These are phyloP conservation scores for Clarias gariepinus DNA, from an alignment of 2,113 vertebrate species.

Conservation along the genomic window DNA sequence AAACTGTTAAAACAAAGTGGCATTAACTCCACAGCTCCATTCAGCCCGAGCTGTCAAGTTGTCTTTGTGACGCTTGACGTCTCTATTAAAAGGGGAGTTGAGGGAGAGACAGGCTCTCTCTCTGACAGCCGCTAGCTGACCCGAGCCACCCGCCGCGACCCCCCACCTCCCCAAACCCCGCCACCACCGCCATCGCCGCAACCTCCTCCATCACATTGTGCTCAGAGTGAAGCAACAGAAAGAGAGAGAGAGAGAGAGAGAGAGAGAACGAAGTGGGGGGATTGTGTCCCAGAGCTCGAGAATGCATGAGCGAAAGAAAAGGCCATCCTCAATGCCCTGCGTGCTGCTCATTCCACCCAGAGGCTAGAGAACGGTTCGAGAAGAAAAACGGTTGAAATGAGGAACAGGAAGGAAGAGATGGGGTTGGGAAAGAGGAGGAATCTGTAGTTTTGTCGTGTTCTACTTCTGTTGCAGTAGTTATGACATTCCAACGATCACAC, in stretches of 20 bases:
- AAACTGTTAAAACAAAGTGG: slow-evolving; percentile 43
- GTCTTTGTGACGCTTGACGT: slow-evolving; percentile 78
- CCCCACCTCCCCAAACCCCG: slow-evolving; percentile 39
- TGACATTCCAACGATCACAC: slow-evolving; percentile 41
- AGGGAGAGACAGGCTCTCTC: slow-evolving; percentile 59
- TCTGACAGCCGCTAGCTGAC: slow-evolving; percentile 57
- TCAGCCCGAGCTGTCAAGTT: slow-evolving; percentile 71
- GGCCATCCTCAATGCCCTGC: slow-evolving; percentile 38
- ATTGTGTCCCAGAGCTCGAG: slow-evolving; percentile 55
- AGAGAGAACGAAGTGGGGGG: not conserved
- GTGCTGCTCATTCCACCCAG: not conserved
- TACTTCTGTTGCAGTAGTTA: slow-evolving; percentile 15
- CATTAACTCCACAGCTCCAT: slow-evolving; percentile 61
- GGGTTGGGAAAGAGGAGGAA: slow-evolving; percentile 7
- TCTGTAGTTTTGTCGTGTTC: not conserved
- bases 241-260: too few species aligned
- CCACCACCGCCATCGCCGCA: slow-evolving; percentile 3
- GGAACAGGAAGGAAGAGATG: not conserved
- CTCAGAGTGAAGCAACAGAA: slow-evolving; percentile 25
- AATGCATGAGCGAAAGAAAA: slow-evolving; percentile 57
- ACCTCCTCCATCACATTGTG: slow-evolving; percentile 63
- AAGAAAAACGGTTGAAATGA: not conserved
- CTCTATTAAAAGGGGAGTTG: slow-evolving; percentile 74
- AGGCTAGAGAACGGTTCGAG: slow-evolving; percentile 9
- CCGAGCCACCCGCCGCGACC: slow-evolving; percentile 63